Percentiles rank a stretch among this genome's conserved stretches.
These are phyloP conservation scores for Lithophane semibrunnea DNA, from an alignment of 2,888 invertebrate species.

Conservation along the genomic window DNA sequence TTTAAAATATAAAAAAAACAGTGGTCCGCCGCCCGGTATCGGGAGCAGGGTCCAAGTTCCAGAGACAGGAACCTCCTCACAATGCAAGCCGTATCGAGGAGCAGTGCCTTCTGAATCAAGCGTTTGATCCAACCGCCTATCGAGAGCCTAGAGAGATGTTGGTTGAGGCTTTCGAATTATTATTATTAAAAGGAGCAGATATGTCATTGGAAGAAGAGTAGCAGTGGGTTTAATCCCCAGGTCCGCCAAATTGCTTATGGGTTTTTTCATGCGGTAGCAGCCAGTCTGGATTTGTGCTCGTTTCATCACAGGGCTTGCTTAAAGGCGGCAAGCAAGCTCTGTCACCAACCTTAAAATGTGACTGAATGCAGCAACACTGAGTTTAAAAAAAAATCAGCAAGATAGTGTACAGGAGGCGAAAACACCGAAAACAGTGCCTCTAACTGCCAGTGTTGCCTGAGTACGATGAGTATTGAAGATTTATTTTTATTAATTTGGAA, in stretches of 20 bases:
- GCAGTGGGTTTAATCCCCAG: neutral
- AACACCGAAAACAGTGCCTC: slow-evolving; percentile 79
- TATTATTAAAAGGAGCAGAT: neutral
- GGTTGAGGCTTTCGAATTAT: too few species aligned
- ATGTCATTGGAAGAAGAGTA: neutral
- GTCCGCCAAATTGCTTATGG: neutral
- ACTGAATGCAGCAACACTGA: slow-evolving; percentile 81
- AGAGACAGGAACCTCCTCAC: too few species aligned
- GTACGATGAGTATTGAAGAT: slow-evolving; percentile 83
- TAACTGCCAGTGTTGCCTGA: slow-evolving; percentile 83
- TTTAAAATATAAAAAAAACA: too few species aligned
- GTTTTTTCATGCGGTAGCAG: neutral
- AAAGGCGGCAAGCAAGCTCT: neutral
- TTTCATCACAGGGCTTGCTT: neutral
- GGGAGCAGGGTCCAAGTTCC: too few species aligned
- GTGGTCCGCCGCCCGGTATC: too few species aligned
- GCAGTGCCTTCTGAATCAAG: too few species aligned
- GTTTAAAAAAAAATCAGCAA: slow-evolving; percentile 77
- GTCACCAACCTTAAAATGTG: neutral
- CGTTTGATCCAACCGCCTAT: too few species aligned
- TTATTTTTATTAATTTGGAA: slow-evolving; percentile 37
- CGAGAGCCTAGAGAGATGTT: too few species aligned
- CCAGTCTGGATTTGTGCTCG: neutral
- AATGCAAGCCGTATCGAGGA: too few species aligned
- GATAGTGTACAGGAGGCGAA: slow-evolving; percentile 76